phyloP scores from a whole-genome alignment of 2,113 vertebrate genomes.

The Microtus ochrogaster region DNA sequence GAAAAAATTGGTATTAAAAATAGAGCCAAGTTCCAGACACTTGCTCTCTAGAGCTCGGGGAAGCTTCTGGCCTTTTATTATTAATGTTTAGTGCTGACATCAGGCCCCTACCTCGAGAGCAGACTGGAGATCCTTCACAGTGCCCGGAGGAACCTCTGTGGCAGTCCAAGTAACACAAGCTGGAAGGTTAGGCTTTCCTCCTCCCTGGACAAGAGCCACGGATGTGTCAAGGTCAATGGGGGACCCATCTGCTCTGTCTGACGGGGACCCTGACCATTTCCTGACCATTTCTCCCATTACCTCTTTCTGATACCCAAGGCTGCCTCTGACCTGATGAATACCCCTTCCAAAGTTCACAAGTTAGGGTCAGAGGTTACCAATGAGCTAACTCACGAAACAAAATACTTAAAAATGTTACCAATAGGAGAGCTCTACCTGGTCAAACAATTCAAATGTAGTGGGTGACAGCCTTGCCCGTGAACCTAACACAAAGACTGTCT shows the following conservation, averaged over 20 bases:
- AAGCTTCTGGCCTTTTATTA: slow-evolving; percentile 65
- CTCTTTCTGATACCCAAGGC: background rate
- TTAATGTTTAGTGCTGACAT: slow-evolving; percentile 12
- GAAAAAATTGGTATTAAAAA: slow-evolving; percentile 61
- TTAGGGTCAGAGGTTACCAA: background rate
- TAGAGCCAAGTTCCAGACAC: slow-evolving; percentile 49
- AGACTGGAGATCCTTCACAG: background rate
- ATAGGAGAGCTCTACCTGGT: background rate
- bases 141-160: background rate
- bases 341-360: background rate
- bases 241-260: rapidly evolving
- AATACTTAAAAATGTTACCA: background rate
- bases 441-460: background rate
- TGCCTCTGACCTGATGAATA: background rate
- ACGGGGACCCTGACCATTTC: background rate
- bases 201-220: background rate
- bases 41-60: slow-evolving; percentile 45
- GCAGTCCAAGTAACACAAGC: background rate
- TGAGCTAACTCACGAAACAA: background rate
- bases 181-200: background rate
- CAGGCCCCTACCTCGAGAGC: background rate
- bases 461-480: background rate
- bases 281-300: background rate
- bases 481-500: background rate
- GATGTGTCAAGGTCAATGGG: background rate